Conservation (phyloP, 2,888 invertebrate species). For the Vandiemenella viatica region DNA sequence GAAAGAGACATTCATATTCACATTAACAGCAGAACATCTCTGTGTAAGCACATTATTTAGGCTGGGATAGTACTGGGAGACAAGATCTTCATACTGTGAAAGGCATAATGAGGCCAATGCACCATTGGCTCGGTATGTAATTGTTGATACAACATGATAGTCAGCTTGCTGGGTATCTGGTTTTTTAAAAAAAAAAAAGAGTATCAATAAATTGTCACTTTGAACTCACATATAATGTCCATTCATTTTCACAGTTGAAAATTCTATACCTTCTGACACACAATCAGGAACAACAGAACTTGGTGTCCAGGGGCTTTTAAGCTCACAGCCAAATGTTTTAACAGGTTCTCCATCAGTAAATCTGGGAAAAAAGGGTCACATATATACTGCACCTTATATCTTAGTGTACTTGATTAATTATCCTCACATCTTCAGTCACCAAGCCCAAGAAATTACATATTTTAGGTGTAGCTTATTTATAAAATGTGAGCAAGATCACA, state of each 20-base stretch:
- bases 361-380: conserved; percentile 25
- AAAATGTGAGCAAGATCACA: too few species aligned
- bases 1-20: conserved; percentile 86
- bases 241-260: conserved; percentile 1
- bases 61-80: conserved; percentile 62
- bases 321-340: conserved; percentile 74
- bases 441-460: too few species aligned
- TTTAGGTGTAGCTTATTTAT: too few species aligned
- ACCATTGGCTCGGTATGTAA: conserved; percentile 78
- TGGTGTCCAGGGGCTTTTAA: conserved; percentile 70
- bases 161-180: conserved; percentile 85
- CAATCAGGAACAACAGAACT: conserved; percentile 85
- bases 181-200: conserved; percentile 11
- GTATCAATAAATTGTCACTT: background rate
- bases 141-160: conserved; percentile 74
- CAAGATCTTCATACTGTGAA: conserved; percentile 67
- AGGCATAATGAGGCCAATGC: conserved; percentile 74
- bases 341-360: conserved; percentile 82
- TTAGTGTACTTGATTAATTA: too few species aligned
- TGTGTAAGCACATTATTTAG: conserved; percentile 73
- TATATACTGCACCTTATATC: too few species aligned
- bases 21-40: conserved; percentile 86
- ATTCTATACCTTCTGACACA: conserved; percentile 66
- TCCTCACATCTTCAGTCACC: too few species aligned
- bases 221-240: too few species aligned